Evolutionary conservation across 2,888 invertebrate species (phyloP), one percentile per base, ranked within the genome.

Genomic region (Pediacus dermestoides): DNA sequence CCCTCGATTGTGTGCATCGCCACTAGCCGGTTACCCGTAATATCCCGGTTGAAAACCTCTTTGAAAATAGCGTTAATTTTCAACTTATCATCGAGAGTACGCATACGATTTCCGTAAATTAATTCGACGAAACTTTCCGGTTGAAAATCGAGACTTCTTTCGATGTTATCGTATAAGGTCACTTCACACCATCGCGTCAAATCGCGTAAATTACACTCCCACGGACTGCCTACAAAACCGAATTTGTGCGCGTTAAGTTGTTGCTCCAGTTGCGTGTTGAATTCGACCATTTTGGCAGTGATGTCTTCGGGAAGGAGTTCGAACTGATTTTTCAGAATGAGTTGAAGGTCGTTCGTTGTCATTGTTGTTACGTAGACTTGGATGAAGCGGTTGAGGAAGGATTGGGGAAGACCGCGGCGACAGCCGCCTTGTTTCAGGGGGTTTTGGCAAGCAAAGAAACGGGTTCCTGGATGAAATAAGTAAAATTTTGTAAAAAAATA

Each of bases 371-470:
- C 71, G 52, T 82, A 82, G 0, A 92, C 91, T 74, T 92, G 92
- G 2, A 92, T 94, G 62, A 99, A 99, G 56, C 99, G 80, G 68
- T 99, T 99, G 0, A 99, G 74, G 67, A 99, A 99, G 0, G 97
- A 97, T 58, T 89, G 82, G 0, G 99, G 99, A 15, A 99, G 73
- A 1, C 97, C 96, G 67, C 96, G 82, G 46, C 99, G 77, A 0
- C 91, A 94, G 0, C 97, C 97, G 6, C 99, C 99, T 73, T 99
- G 93, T 56, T 82, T 82, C 23, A 91, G 72, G 0, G 99, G 99
- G 75, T 99, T 99, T 70, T 99, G 99, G 60, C 96, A 96, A 1
- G 89, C 99, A 67, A 99, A 99, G 32, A 99, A 77, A 52, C 88
- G 81, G 0, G 95, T 95, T 52, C 80, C 76, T 61, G 38, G 16